These are phyloP conservation scores for Drosophila eohydei DNA, from an alignment of 2,888 invertebrate genomes.

Conservation along the genomic window DNA sequence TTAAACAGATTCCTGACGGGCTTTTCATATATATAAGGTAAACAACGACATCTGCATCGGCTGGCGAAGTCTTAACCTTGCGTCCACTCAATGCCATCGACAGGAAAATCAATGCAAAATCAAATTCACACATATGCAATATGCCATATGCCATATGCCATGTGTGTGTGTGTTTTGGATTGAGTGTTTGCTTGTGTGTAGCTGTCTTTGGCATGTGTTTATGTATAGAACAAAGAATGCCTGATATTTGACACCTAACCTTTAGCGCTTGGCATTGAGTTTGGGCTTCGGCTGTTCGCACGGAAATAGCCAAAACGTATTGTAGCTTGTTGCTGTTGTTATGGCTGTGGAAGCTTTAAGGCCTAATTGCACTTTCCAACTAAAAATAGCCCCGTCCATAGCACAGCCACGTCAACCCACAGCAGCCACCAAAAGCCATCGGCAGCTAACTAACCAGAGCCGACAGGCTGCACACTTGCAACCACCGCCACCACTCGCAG, in stretches of 20 bases:
- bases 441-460: constrained; percentile 35
- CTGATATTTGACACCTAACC: constrained; percentile 58
- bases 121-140: constrained; percentile 33
- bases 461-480: constrained; percentile 3
- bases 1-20: background rate
- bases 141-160: background rate
- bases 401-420: constrained; percentile 21
- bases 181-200: constrained; percentile 1
- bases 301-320: constrained; percentile 31
- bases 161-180: constrained; percentile 3
- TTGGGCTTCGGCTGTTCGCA: constrained; percentile 22
- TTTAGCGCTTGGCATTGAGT: constrained; percentile 61
- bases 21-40: background rate
- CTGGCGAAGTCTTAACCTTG: constrained; percentile 31
- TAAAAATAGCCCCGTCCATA: constrained; percentile 37
- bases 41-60: background rate
- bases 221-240: constrained; percentile 32
- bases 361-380: constrained; percentile 46
- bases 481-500: background rate
- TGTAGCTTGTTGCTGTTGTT: background rate
- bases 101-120: constrained; percentile 63
- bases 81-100: constrained; percentile 27
- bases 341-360: constrained; percentile 4
- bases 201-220: constrained; percentile 8
- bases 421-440: constrained; percentile 27